These are phyloP conservation scores for Scelioninae gen. 1 DNA, from an alignment of 2,888 invertebrate genomes.

Conservation along the genomic window DNA sequence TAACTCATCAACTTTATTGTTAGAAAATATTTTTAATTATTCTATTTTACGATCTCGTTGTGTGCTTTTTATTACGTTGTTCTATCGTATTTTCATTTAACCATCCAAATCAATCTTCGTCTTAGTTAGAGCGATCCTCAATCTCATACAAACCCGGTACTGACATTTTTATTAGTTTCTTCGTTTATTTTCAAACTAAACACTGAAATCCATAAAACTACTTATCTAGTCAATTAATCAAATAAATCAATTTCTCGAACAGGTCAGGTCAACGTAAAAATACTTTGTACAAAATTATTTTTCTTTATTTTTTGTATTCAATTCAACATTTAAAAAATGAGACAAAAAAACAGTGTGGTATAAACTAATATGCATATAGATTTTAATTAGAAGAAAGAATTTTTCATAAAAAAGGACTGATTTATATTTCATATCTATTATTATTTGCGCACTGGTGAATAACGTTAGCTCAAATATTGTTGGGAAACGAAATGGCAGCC, in stretches of 20 bases:
- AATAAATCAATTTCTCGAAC: neutral
- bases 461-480: constrained; percentile 30
- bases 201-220: neutral
- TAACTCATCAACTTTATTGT: constrained; percentile 16
- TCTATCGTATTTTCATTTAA: neutral
- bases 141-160: neutral
- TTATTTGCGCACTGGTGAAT: too few species aligned
- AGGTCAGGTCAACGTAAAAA: too few species aligned
- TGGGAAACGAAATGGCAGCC: constrained; percentile 49
- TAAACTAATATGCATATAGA: too few species aligned
- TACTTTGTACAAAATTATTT: too few species aligned
- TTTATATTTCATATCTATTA: too few species aligned
- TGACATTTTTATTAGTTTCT: constrained; percentile 19
- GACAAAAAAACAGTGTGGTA: too few species aligned
- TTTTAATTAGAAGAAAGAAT: neutral
- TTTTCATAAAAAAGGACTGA: too few species aligned
- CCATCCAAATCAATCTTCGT: constrained; percentile 6
- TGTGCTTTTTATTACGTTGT: neutral
- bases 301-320: too few species aligned
- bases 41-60: neutral
- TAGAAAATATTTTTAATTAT: constrained; percentile 8
- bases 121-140: neutral
- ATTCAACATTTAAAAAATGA: too few species aligned
- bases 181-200: constrained; percentile 2
- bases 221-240: neutral